Percentiles rank a stretch among this genome's conserved stretches.
Evolutionary conservation across 2,113 vertebrate species (phyloP).

Genomic region (Pogona vitticeps): DNA sequence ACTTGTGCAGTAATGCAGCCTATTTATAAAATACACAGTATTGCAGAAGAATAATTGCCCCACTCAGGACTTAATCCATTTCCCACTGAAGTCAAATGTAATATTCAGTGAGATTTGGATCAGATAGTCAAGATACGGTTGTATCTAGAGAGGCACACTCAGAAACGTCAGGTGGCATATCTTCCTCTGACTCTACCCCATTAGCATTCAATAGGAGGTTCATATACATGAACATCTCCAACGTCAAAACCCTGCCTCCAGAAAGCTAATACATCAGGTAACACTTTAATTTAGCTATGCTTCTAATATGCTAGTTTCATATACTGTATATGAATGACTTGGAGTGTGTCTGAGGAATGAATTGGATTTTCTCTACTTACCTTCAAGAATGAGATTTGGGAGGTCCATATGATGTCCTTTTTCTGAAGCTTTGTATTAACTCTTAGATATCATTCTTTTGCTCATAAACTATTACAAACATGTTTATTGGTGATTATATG

Average conservation of each 20-base stretch:
- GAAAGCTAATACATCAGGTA: background rate
- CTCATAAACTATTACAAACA: conserved; percentile 53
- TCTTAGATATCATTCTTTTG: conserved; percentile 58
- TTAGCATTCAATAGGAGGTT: background rate
- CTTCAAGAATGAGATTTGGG: background rate
- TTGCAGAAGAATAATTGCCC: background rate
- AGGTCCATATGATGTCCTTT: background rate
- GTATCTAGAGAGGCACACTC: conserved; percentile 34
- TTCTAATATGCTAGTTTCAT: background rate
- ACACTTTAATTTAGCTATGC: background rate
- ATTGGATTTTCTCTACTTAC: background rate
- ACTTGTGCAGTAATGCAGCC: conserved; percentile 17
- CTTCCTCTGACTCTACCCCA: background rate
- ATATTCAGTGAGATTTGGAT: background rate
- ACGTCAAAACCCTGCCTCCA: background rate
- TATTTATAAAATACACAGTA: conserved; percentile 14
- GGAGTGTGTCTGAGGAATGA: background rate
- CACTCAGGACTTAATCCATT: background rate
- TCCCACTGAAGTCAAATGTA: background rate
- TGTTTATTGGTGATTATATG: conserved; percentile 63
- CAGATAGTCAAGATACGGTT: conserved; percentile 29
- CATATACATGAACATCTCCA: background rate
- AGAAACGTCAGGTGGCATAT: background rate
- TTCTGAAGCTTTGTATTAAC: background rate
- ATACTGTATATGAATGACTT: background rate